A percentile compares a stretch with the other conserved stretches of the same genome.
These are phyloP conservation scores for Mylabris sibirica DNA, from an alignment of 2,888 invertebrate genomes.

Conservation along the genomic window DNA sequence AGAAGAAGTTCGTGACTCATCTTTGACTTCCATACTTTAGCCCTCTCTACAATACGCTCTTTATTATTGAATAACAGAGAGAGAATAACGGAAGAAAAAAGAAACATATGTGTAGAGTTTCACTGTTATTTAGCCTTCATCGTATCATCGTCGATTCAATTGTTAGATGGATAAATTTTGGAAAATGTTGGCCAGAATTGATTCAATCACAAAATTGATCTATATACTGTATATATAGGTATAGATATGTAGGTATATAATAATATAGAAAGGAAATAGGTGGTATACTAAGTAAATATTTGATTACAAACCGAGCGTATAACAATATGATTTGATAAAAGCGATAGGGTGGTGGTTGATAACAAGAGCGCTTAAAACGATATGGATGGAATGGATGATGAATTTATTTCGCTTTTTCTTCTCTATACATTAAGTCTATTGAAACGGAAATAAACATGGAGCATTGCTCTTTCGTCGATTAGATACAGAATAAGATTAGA, in stretches of 20 bases:
- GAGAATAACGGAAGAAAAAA: not conserved
- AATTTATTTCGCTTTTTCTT: not conserved
- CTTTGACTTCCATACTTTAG: not conserved
- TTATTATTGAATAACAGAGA: not conserved
- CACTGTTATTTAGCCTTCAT: not conserved
- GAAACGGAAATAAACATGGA: too few relatives aligned
- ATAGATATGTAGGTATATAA: not conserved
- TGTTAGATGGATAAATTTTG: not conserved
- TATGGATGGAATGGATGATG: not conserved
- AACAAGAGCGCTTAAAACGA: not conserved
- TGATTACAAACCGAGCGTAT: conserved; percentile 11
- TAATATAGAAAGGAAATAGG: conserved; percentile 5
- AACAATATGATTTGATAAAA: conserved; percentile 17
- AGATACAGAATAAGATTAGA: too few relatives aligned
- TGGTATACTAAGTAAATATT: conserved; percentile 16
- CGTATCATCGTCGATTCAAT: not conserved
- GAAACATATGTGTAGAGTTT: not conserved
- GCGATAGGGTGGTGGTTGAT: conserved; percentile 7
- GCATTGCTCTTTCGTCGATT: too few relatives aligned
- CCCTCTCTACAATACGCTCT: not conserved
- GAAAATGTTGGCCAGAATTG: not conserved
- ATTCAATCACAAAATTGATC: conserved; percentile 13
- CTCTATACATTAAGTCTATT: too few relatives aligned
- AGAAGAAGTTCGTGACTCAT: conserved; percentile 1
- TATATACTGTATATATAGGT: not conserved